phyloP scores from a whole-genome alignment of 2,888 invertebrate species.

The Aporophyla lueneburgensis region DNA sequence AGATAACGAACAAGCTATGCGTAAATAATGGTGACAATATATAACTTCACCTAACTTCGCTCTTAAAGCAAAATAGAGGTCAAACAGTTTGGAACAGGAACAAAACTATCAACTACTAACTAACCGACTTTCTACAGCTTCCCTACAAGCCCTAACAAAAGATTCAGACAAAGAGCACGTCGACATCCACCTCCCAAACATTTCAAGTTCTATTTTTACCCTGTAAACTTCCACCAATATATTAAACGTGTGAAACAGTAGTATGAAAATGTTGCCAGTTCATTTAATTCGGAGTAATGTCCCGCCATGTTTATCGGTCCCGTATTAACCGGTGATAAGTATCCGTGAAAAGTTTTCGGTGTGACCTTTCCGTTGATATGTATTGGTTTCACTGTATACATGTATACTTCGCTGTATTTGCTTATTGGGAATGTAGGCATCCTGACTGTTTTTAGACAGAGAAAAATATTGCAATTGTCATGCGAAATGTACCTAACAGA shows the following conservation, averaged over 20 bases:
- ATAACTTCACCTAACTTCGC: not conserved
- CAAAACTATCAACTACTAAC: not conserved
- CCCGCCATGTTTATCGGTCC: conserved; percentile 73
- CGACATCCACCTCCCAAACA: not conserved
- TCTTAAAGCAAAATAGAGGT: not conserved
- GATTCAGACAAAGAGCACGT: not conserved
- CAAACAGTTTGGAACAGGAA: not conserved
- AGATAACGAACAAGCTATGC: not conserved
- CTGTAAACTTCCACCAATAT: conserved; percentile 30
- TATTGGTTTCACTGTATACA: conserved; percentile 51
- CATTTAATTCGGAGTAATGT: conserved; percentile 82
- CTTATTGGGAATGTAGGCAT: conserved; percentile 3
- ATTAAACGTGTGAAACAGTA: conserved; percentile 42
- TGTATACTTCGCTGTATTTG: conserved; percentile 13
- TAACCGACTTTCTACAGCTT: too few species aligned
- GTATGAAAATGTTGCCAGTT: conserved; percentile 67
- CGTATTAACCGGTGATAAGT: conserved; percentile 72
- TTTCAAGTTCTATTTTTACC: conserved; percentile 30
- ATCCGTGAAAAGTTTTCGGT: conserved; percentile 63
- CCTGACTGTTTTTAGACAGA: conserved; percentile 1
- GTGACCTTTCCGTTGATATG: conserved; percentile 60
- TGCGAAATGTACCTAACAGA: not conserved
- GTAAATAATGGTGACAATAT: not conserved
- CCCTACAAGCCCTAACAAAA: not conserved
- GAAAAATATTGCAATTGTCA: not conserved